phyloP scores from a whole-genome alignment of 2,888 invertebrate species.

The Bedellia somnulentella region DNA sequence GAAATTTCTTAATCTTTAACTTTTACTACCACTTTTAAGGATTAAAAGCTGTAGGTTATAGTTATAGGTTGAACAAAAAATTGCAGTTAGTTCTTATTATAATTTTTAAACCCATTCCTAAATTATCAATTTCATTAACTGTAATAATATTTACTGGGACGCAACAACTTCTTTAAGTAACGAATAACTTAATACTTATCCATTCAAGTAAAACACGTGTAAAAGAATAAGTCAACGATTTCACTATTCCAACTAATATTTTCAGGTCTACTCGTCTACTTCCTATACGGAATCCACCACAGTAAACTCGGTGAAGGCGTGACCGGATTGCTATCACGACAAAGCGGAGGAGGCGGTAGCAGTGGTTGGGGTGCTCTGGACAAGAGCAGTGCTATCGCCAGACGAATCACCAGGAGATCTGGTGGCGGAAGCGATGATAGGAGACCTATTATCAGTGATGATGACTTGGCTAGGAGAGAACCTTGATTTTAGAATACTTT shows the following conservation, averaged over 20 bases:
- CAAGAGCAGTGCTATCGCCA: constrained; percentile 38
- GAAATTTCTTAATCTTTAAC: too few species aligned
- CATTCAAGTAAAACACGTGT: too few species aligned
- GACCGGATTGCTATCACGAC: constrained; percentile 38
- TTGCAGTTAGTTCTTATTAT: too few species aligned
- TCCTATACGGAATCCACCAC: constrained; percentile 83
- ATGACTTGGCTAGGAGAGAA: constrained; percentile 40
- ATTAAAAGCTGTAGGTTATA: too few species aligned
- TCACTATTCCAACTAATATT: constrained; percentile 8
- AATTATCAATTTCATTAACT: too few species aligned
- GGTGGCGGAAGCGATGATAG: constrained; percentile 43
- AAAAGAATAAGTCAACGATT: too few species aligned
- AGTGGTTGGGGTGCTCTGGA: constrained; percentile 51
- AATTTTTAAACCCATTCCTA: too few species aligned
- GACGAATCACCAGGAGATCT: constrained; percentile 36
- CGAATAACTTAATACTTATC: too few species aligned
- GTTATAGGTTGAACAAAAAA: too few species aligned
- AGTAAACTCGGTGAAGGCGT: constrained; percentile 75
- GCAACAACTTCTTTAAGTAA: too few species aligned
- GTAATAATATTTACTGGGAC: too few species aligned
- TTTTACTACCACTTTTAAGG: too few species aligned
- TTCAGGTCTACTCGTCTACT: constrained; percentile 79
- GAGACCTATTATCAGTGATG: constrained; percentile 47
- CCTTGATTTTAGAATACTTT: constrained; percentile 41
- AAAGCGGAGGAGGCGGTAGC: constrained; percentile 34